Evolutionary conservation across 2,888 invertebrate genomes (phyloP).

Genomic region (Prenolepis imparis): DNA sequence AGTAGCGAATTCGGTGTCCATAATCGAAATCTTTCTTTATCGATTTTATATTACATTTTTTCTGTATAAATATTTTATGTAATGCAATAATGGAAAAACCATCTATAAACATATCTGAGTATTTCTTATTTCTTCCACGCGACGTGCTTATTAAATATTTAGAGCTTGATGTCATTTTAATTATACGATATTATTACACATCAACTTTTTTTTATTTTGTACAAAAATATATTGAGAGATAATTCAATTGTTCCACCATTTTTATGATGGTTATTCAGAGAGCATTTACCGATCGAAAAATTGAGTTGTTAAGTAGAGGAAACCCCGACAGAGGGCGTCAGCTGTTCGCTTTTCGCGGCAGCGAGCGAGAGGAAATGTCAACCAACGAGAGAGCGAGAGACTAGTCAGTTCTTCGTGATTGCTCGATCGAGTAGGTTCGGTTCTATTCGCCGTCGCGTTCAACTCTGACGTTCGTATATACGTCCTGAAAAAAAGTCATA

Average conservation of each 20-base stretch:
- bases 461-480: background rate
- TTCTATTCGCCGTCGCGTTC: background rate
- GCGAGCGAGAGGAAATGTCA: slow-evolving; percentile 7
- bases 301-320: background rate
- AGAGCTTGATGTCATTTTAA: background rate
- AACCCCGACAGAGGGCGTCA: slow-evolving; percentile 2
- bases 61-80: background rate
- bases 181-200: background rate
- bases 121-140: slow-evolving; percentile 13
- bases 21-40: background rate
- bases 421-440: slow-evolving; percentile 24
- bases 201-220: background rate
- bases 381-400: background rate
- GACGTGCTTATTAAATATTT: slow-evolving; percentile 9
- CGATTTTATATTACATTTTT: background rate
- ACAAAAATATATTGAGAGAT: background rate
- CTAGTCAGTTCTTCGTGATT: slow-evolving; percentile 43
- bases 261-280: background rate
- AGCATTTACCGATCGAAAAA: background rate
- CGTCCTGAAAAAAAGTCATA: background rate
- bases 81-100: background rate
- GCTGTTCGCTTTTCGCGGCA: slow-evolving; percentile 15
- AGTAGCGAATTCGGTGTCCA: background rate
- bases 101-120: background rate
- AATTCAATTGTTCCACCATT: background rate